Conservation (phyloP, 2,797 vertebrate genomes). For the Danio kyathit region DNA sequence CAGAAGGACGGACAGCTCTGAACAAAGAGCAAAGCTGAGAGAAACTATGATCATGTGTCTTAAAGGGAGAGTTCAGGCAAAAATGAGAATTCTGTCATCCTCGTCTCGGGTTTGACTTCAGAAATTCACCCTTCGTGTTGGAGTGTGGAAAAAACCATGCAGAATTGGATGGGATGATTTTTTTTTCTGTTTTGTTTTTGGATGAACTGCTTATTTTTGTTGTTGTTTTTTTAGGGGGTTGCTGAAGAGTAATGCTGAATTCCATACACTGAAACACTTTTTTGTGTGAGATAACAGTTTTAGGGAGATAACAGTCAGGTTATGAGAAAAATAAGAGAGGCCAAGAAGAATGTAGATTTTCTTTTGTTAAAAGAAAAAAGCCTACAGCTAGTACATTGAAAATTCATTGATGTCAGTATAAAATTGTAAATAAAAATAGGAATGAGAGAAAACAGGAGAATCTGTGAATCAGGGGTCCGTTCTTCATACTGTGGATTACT, state of each 20-base stretch:
- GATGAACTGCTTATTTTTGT: background rate
- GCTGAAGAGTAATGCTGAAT: background rate
- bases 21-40: slow-evolving; percentile 3
- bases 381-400: background rate
- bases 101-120: background rate
- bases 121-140: background rate
- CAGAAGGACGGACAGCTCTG: slow-evolving; percentile 7
- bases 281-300: slow-evolving; percentile 12
- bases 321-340: background rate
- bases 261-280: background rate
- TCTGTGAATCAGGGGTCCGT: background rate
- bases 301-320: background rate
- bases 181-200: background rate
- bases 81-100: background rate
- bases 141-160: background rate
- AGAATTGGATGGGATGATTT: background rate
- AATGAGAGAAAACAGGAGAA: background rate
- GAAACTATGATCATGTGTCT: background rate
- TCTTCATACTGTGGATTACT: no score
- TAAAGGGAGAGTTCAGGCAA: background rate
- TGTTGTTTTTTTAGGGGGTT: background rate
- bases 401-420: background rate
- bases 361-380: background rate
- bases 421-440: background rate
- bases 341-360: background rate